Evolutionary conservation across 1,140 invertebrate genomes (phyloP).

Genomic region (Metopolophium dirhodum): DNA sequence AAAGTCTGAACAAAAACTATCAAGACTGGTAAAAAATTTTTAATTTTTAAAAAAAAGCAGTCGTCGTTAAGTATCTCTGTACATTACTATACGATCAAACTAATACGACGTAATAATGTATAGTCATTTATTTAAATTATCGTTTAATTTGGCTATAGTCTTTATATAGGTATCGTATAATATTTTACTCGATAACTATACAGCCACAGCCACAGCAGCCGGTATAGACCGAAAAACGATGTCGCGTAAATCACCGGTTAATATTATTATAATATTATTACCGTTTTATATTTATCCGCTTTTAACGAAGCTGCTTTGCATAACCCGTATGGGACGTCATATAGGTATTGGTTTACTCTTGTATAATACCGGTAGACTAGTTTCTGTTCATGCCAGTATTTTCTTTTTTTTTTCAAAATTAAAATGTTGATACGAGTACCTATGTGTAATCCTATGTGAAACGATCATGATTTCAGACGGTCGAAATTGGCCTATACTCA

Average conservation of each 20-base stretch:
- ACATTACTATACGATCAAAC: neutral
- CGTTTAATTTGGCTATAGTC: neutral
- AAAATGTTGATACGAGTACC: neutral
- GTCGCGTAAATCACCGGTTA: conserved; percentile 4
- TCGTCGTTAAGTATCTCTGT: neutral
- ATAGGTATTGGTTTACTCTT: neutral
- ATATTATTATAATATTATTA: conserved; percentile 13
- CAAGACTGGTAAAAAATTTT: conserved; percentile 48
- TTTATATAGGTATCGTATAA: neutral
- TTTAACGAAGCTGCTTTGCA: conserved; percentile 10
- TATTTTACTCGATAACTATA: neutral
- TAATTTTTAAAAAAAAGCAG: neutral
- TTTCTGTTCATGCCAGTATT: neutral
- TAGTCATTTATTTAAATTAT: neutral
- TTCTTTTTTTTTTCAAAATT: neutral
- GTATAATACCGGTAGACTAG: conserved; percentile 4
- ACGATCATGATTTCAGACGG: neutral
- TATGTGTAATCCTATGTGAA: neutral
- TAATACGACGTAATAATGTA: neutral
- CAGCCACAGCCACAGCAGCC: neutral
- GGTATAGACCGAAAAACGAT: neutral
- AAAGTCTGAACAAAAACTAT: conserved; percentile 43
- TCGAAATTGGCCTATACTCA: neutral
- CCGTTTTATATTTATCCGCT: conserved; percentile 4
- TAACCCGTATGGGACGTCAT: conserved; percentile 15